phyloP scores from a whole-genome alignment of 2,888 invertebrate species.

The Parascotia fuliginaria region DNA sequence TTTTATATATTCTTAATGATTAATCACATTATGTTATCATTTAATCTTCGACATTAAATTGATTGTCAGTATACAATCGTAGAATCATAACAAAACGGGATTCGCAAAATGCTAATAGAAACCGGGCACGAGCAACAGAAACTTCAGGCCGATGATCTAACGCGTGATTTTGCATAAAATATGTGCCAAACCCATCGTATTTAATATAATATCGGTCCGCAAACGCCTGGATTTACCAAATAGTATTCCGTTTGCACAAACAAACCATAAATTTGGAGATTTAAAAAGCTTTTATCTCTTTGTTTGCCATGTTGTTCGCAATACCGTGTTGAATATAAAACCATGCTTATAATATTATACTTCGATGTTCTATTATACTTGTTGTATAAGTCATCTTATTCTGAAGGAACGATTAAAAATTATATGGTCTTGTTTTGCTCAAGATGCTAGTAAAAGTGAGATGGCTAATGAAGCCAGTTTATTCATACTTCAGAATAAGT shows the following conservation, averaged over 20 bases:
- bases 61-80: no score
- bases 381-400: conserved; percentile 1
- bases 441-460: no score
- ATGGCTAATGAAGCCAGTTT: no score
- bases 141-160: conserved; percentile 25
- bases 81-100: neutral
- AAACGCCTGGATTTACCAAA: conserved; percentile 53
- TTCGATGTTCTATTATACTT: conserved; percentile 37
- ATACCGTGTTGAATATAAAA: conserved; percentile 61
- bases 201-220: conserved; percentile 66
- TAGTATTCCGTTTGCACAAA: conserved; percentile 74
- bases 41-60: no score
- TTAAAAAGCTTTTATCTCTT: conserved; percentile 75
- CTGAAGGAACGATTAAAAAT: neutral
- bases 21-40: no score
- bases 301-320: conserved; percentile 62
- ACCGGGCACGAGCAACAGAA: conserved; percentile 6
- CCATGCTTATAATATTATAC: conserved; percentile 56
- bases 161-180: conserved; percentile 46
- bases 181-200: conserved; percentile 47
- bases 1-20: no score
- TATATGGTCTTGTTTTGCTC: neutral
- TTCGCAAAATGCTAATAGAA: conserved; percentile 5
- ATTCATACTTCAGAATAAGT: no score
- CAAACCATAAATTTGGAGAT: conserved; percentile 76